Evolutionary conservation across 2,797 vertebrate genomes (phyloP), one percentile per base, ranked within the genome.

Genomic region (Ptychobarbus kaznakovi): DNA sequence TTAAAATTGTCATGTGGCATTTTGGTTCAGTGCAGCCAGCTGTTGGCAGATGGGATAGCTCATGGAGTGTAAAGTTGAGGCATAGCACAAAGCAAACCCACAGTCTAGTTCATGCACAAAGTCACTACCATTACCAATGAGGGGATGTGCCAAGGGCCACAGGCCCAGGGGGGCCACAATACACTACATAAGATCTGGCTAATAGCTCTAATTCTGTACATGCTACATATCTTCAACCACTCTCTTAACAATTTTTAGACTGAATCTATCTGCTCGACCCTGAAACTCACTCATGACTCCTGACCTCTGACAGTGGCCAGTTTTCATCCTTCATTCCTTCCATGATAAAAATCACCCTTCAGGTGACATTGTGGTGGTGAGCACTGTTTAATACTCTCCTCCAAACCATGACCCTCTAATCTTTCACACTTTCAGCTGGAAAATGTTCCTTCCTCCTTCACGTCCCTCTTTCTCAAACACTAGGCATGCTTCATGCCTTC

Each of bases 141-240:
- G 51, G 79, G 80, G 65, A 86, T 73, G 84, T 63, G 75, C 68
- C 80, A 72, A 9, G 44, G 86, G 69, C 81, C 83, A 86, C 32
- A 68, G 61, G 72, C 70, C 53, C 38, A 65, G 28, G 5, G 6
- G 40, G 25, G 63, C 81, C 81, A 81, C 77, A 16, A 51, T 77
- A 88, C 89, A 93, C 88, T 93, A 80, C 90, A 88, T 88, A 11
- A 90, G 8, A 85, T 89, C 89, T 87, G 85, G 87, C 68, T 91
- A 88, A 87, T 85, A 87, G 86, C 86, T 91, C 91, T 90, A 91
- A 90, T 90, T 90, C 93, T 94, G 92, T 92, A 94, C 93, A 95
- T 95, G 95, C 95, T 96, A 96, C 95, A 96, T 95, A 91, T 94
- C 94, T 89, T 91, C 66, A 61, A 53, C 61, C 25, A 10, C 28